Evolutionary conservation across 2,888 invertebrate genomes (phyloP), one percentile per base, ranked within the genome.

Genomic region (Sycophila texana): DNA sequence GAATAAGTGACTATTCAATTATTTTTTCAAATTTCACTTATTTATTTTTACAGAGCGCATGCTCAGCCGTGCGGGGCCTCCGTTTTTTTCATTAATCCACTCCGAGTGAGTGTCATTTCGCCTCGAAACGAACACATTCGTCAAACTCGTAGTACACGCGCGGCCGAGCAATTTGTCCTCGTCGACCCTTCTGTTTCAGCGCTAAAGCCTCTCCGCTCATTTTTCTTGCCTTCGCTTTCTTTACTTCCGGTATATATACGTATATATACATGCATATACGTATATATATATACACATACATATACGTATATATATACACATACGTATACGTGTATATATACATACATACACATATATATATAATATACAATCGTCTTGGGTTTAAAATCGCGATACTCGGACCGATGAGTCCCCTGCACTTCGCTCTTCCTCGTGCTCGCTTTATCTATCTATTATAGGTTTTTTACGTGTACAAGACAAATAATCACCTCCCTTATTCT

Each of bases 161-260:
- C 4, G 39, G 7, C 68, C 53, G 67, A 75, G 73, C 68, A 67
- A 63, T n/a, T 67, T 49, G 58, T 88, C 88, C 87, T 86, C 81
- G 87, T 88, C 88, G 86, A 85, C 86, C 87, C 88, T 89, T 88
- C 86, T 83, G 80, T 84, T 84, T 16, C 13, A 3, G 53, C 14
- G 5, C 39, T 14, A 12, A 18, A 63, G 4, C 58, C 3, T 47
- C 39, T 39, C 2, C 18, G 63, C 22, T 20, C 47, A 7, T 39
- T 39, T 39, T 39, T 7, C 47, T 39, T 18, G 18, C 26, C 58
- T 63, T 57, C 20, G 2, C 58, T 39, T 18, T 13, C n/a, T n/a
- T n/a, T n/a, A n/a, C n/a, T n/a, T n/a, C n/a, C n/a, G n/a, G 39
- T 61, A 47, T 71, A 58, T 51, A 4, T 66, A 26, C 3, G 3